A percentile compares a stretch with the other conserved stretches of the same genome.
Evolutionary conservation across 53 echinoderm and acorn worm genomes (phyloP).

Genomic region (Paracentrotus lividus): DNA sequence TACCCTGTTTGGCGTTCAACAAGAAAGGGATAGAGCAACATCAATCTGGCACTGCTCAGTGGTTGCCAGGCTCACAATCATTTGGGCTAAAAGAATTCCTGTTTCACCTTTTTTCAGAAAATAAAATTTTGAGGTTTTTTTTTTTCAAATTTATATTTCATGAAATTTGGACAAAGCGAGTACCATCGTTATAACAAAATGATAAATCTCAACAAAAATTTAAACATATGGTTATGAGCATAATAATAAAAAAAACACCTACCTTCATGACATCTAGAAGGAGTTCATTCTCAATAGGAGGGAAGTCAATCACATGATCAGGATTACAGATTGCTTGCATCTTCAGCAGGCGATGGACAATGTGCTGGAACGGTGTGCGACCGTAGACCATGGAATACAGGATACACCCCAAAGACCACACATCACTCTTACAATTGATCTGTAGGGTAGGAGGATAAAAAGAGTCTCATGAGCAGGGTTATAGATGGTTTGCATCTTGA

Average conservation of each 20-base stretch:
- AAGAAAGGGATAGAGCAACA: too few species aligned
- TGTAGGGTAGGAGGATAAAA: slow-evolving; percentile 43
- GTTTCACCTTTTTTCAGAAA: too few species aligned
- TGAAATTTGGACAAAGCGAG: too few species aligned
- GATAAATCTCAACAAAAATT: too few species aligned
- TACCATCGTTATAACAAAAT: too few species aligned
- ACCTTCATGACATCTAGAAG: slow-evolving; percentile 90
- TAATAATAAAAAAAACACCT: not conserved
- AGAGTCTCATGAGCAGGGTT: slow-evolving; percentile 71
- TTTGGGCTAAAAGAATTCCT: too few species aligned
- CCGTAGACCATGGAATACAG: slow-evolving; percentile 96
- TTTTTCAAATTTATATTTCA: too few species aligned
- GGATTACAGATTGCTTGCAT: slow-evolving; percentile 96
- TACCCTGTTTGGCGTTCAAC: too few species aligned
- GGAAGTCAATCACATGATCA: slow-evolving; percentile 86
- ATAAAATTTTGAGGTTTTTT: too few species aligned
- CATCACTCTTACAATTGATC: slow-evolving; percentile 99
- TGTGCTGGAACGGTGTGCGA: slow-evolving; percentile 96
- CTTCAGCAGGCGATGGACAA: slow-evolving; percentile 83
- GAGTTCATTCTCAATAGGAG: slow-evolving; percentile 75
- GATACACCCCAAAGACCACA: slow-evolving; percentile 96
- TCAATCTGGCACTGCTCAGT: too few species aligned
- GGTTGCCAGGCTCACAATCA: too few species aligned
- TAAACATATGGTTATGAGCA: too few species aligned
- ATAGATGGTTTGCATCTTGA: slow-evolving; percentile 95